Evolutionary conservation across 2,797 vertebrate species (phyloP), one percentile per base, ranked within the genome.

Genomic region (Aplochiton taeniatus): DNA sequence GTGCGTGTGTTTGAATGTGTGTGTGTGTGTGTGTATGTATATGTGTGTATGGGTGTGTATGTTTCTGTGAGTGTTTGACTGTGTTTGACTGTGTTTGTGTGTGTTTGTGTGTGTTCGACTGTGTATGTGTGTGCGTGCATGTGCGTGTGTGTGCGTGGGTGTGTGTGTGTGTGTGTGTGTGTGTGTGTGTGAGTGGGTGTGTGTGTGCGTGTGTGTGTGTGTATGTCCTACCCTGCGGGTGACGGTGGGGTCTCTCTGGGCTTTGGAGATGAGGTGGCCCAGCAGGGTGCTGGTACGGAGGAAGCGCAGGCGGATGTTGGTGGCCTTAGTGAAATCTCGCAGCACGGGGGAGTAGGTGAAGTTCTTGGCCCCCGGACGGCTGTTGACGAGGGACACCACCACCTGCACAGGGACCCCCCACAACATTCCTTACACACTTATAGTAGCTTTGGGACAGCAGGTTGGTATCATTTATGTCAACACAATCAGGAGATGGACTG

Each of bases 201-300:
- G 43, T 48, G 0, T 17, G 61, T 84, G 79, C 54, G 62, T 47
- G 51, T 58, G n/a, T 65, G 58, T 18, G 51, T 59, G 64, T 78
- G 50, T 58, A 16, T 5, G n/a, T 79, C 94, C 93, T 81, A 98
- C 96, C 85, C 95, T 89, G 8, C 96, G 92, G 9, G 95, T 96
- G 75, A 98, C 95, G 0, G 93, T 95, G 49, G 95, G 94, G 68
- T 98, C 96, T 68, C 90, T 86, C 65, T 95, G 93, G 41, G 95
- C 91, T 87, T 98, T 97, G 41, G 95, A 95, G 75, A 96, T 96
- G 69, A 97, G 89, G 73, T 98, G 95, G 47, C 95, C 96, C 20
- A 96, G 91, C 43, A 98, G 90, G 0, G 95, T 98, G 76, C 88
- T 96, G 55, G 95, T 97, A 69, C 93, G 91, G 12, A 96, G 94